These are phyloP conservation scores for Phallusia fumigata DNA, from an alignment of 23 tunicate species.

Conservation along the genomic window DNA sequence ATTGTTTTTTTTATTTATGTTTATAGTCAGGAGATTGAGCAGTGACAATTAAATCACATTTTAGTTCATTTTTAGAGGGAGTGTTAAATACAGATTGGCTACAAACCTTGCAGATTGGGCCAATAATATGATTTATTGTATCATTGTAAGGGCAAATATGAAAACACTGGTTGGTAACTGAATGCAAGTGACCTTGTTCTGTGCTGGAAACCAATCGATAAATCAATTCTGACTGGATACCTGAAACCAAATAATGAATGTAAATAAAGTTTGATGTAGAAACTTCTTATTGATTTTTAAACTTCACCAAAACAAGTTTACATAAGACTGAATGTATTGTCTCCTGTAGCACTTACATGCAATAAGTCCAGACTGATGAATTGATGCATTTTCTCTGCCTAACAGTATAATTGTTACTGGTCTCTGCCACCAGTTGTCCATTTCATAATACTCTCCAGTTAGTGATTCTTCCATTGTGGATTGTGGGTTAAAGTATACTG, in stretches of 20 bases:
- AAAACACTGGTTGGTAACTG: slow-evolving; percentile 58
- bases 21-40: too few species aligned
- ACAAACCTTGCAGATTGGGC: slow-evolving; percentile 40
- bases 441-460: slow-evolving; percentile 62
- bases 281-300: background rate
- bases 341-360: slow-evolving; percentile 20
- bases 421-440: slow-evolving; percentile 69
- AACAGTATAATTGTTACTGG: slow-evolving; percentile 57
- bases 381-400: slow-evolving; percentile 54
- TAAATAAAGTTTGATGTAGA: background rate
- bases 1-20: too few species aligned
- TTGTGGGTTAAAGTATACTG: slow-evolving; percentile 47
- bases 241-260: slow-evolving; percentile 22
- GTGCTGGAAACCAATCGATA: slow-evolving; percentile 31
- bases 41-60: too few species aligned
- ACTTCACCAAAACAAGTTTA: background rate
- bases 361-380: slow-evolving; percentile 51
- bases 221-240: slow-evolving; percentile 58
- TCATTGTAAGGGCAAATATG: slow-evolving; percentile 53
- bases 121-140: slow-evolving; percentile 38
- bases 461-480: slow-evolving; percentile 19
- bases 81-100: too few species aligned
- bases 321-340: background rate
- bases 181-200: slow-evolving; percentile 44
- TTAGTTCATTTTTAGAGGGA: too few species aligned